Percentiles rank a stretch among this genome's conserved stretches.
These are phyloP conservation scores for Aspidapion aeneum DNA, from an alignment of 2,888 invertebrate species.

Conservation along the genomic window DNA sequence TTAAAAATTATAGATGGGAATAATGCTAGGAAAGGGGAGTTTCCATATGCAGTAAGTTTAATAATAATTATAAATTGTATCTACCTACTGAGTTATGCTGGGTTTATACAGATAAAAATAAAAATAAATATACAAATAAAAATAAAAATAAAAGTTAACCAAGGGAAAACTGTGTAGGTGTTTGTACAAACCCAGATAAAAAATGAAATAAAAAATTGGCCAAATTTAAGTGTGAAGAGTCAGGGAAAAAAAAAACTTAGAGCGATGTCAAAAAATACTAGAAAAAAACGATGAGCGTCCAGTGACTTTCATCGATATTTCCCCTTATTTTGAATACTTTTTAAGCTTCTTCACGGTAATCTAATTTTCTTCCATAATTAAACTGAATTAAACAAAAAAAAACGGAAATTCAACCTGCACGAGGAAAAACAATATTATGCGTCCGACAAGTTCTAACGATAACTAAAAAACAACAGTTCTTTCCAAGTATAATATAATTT, in stretches of 20 bases:
- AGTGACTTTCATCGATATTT: too few species aligned
- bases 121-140: neutral
- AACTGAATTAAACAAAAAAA: neutral
- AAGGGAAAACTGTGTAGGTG: too few species aligned
- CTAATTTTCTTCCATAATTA: neutral
- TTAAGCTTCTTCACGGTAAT: neutral
- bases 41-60: slow-evolving; percentile 17
- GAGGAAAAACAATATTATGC: too few species aligned
- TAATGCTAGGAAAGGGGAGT: slow-evolving; percentile 7
- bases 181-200: too few species aligned
- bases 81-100: neutral
- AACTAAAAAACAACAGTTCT: neutral
- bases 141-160: neutral
- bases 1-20: slow-evolving; percentile 1
- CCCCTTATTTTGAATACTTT: too few species aligned
- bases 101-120: too few species aligned
- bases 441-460: neutral
- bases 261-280: too few species aligned
- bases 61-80: neutral
- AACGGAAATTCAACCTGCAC: neutral
- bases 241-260: too few species aligned
- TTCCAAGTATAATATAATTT: too few species aligned
- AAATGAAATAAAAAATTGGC: too few species aligned
- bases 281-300: too few species aligned
- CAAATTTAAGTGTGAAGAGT: too few species aligned